Conservation (phyloP, 2,113 vertebrate species). For the Chlamydotis undulata region DNA sequence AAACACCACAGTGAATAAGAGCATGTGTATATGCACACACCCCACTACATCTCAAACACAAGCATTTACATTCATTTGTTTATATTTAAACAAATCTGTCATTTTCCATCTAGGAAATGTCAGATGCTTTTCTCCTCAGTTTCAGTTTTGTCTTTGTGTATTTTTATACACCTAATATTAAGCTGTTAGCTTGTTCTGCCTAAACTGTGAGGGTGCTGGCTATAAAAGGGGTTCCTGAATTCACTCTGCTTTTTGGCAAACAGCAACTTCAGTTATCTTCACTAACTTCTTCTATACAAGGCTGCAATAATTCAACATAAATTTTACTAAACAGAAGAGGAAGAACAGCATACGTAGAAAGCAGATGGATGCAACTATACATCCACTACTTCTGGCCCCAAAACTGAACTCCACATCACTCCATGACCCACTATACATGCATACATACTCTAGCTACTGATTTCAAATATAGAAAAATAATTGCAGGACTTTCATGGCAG, state of each 20-base stretch:
- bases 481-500: background rate
- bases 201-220: background rate
- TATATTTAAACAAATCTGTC: background rate
- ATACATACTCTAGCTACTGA: background rate
- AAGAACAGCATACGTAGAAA: background rate
- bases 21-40: rapidly evolving
- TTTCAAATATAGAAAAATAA: background rate
- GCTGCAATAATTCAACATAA: background rate
- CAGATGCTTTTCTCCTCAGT: background rate
- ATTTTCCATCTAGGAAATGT: background rate
- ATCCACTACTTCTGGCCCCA: background rate
- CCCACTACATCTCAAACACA: background rate
- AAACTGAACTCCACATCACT: background rate
- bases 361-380: background rate
- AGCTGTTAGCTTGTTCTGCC: background rate
- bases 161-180: background rate
- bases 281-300: background rate
- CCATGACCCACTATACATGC: rapidly evolving
- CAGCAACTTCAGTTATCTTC: background rate
- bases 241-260: background rate
- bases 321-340: background rate
- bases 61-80: background rate
- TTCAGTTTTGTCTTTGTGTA: background rate
- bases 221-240: background rate
- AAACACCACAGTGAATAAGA: background rate